Percentiles rank a stretch among this genome's conserved stretches.
These are phyloP conservation scores for Ormyrus thymus DNA, from an alignment of 2,888 invertebrate genomes.

Conservation along the genomic window DNA sequence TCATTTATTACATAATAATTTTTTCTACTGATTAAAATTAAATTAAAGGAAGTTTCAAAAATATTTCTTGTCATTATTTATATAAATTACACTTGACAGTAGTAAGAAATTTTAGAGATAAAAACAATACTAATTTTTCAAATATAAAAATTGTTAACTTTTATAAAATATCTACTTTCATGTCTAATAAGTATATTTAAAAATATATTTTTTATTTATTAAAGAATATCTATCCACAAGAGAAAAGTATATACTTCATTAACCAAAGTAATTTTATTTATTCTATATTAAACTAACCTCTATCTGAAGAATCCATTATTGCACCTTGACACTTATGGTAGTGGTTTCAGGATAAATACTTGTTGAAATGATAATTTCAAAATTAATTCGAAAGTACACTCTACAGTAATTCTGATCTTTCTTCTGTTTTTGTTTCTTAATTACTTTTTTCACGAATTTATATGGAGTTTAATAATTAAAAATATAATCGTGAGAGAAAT, in stretches of 20 bases:
- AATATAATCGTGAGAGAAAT: neutral
- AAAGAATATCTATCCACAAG: neutral
- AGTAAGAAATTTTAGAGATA: neutral
- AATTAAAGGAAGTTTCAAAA: too few relatives aligned
- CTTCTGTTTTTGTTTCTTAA: constrained; percentile 1
- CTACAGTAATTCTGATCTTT: neutral
- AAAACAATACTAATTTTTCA: neutral
- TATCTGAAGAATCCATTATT: constrained; percentile 52
- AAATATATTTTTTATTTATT: neutral
- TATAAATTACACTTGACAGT: too few relatives aligned
- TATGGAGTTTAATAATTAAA: too few relatives aligned
- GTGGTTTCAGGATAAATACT: neutral
- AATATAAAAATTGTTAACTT: neutral
- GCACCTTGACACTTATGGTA: constrained; percentile 3
- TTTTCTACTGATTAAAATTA: too few relatives aligned
- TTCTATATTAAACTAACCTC: constrained; percentile 47
- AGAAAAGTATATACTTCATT: neutral
- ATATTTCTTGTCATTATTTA: too few relatives aligned
- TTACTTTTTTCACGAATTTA: neutral
- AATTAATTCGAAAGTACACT: neutral
- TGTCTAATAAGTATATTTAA: neutral
- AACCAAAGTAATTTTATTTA: neutral
- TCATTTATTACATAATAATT: too few relatives aligned
- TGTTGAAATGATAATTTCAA: neutral
- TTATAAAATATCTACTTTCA: neutral